These are phyloP conservation scores for Microctenopoma steveboyesi DNA, from an alignment of 2,797 vertebrate species.

Conservation along the genomic window DNA sequence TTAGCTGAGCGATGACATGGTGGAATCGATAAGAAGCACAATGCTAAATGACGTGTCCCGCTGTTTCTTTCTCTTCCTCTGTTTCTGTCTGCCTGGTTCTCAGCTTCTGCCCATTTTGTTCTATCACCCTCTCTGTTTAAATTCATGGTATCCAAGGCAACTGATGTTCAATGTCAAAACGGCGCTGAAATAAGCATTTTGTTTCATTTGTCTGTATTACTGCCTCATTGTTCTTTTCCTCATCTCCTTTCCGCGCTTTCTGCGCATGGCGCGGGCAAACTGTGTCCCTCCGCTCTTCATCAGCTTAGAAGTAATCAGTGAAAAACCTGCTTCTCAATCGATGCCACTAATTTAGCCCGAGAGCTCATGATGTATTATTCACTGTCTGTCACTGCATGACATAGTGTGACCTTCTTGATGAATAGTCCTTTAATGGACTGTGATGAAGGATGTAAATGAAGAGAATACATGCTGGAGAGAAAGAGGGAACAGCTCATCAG, in stretches of 20 bases:
- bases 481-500: constrained; percentile 7
- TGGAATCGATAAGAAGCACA: constrained; percentile 68
- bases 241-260: constrained; percentile 31
- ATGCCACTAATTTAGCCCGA: constrained; percentile 54
- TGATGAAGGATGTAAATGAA: constrained; percentile 57
- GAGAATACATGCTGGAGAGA: constrained; percentile 33
- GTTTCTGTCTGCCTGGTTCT: constrained; percentile 42
- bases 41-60: constrained; percentile 63
- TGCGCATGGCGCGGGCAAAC: background rate
- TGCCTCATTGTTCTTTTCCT: constrained; percentile 40
- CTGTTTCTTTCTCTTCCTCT: constrained; percentile 48
- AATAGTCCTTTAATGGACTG: constrained; percentile 62
- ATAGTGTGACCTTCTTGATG: constrained; percentile 45
- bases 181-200: constrained; percentile 38
- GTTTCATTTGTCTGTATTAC: constrained; percentile 70
- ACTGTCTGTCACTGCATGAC: constrained; percentile 45
- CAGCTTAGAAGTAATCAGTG: constrained; percentile 62
- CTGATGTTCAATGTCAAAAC: constrained; percentile 44
- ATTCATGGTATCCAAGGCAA: constrained; percentile 67
- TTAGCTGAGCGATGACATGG: constrained; percentile 70
- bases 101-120: constrained; percentile 38
- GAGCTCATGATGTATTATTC: constrained; percentile 60
- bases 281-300: constrained; percentile 35
- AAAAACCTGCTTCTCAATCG: constrained; percentile 68
- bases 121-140: constrained; percentile 50